phyloP scores from a whole-genome alignment of 2,888 invertebrate species.

The Lasiommata megera region DNA sequence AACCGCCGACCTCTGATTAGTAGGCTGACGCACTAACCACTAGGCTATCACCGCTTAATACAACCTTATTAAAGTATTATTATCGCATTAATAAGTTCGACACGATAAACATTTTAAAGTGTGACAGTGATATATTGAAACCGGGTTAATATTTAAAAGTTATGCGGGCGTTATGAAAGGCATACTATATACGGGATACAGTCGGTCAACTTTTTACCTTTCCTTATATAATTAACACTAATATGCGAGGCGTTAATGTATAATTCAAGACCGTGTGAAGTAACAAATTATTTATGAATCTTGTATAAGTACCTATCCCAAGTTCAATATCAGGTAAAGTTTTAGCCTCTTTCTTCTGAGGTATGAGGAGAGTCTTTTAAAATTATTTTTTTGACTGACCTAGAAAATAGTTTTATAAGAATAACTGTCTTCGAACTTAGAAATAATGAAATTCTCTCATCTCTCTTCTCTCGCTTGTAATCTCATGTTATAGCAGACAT shows the following conservation, averaged over 20 bases:
- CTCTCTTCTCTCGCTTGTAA: no score
- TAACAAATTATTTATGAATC: slow-evolving; percentile 1
- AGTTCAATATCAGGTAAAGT: background rate
- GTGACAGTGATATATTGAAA: slow-evolving; percentile 17
- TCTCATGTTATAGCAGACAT: no score
- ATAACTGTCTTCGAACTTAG: no score
- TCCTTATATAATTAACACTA: slow-evolving; percentile 19
- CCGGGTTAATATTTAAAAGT: slow-evolving; percentile 12
- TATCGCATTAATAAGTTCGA: background rate
- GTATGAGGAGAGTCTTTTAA: no score
- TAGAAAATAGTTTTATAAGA: no score
- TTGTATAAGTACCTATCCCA: background rate
- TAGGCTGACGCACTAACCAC: no score
- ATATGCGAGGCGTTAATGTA: slow-evolving; percentile 10
- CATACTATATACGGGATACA: slow-evolving; percentile 10
- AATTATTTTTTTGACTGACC: no score
- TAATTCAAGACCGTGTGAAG: slow-evolving; percentile 16
- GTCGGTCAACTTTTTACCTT: slow-evolving; percentile 10
- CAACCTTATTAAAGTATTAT: background rate
- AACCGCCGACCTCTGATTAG: no score
- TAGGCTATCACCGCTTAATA: no score
- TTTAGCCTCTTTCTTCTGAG: no score
- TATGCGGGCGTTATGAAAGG: slow-evolving; percentile 21
- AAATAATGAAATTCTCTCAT: no score
- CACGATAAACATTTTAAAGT: background rate